Percentiles rank a stretch among this genome's conserved stretches.
These are phyloP conservation scores for Ptychoptera albimana DNA, from an alignment of 2,888 invertebrate species.

Conservation along the genomic window DNA sequence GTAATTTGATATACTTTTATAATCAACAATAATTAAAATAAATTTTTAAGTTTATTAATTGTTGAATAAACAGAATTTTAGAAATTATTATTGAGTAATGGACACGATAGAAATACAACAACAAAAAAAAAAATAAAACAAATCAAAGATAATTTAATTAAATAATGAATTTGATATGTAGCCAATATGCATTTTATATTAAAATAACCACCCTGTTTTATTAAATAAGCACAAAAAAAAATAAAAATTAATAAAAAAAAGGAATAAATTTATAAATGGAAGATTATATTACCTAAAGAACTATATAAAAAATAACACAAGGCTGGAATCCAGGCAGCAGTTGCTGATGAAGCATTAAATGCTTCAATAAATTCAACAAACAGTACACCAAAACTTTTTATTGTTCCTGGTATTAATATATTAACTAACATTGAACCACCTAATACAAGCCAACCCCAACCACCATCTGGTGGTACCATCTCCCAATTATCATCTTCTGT, in stretches of 20 bases:
- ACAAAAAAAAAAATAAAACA: too few species aligned
- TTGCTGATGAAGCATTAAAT: slow-evolving; percentile 53
- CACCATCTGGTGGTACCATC: slow-evolving; percentile 65
- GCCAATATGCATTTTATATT: too few species aligned
- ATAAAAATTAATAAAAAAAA: not conserved
- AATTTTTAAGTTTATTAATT: too few species aligned
- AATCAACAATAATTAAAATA: too few species aligned
- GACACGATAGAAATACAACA: too few species aligned
- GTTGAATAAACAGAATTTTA: too few species aligned
- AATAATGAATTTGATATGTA: too few species aligned
- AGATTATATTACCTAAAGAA: slow-evolving; percentile 59
- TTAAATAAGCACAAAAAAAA: not conserved
- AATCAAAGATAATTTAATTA: too few species aligned
- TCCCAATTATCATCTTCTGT: slow-evolving; percentile 38
- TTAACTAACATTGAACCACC: slow-evolving; percentile 65
- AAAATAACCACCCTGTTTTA: too few species aligned
- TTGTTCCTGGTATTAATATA: slow-evolving; percentile 70
- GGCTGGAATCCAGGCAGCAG: slow-evolving; percentile 73
- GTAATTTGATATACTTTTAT: too few species aligned
- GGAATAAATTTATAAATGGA: too few species aligned
- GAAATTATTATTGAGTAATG: too few species aligned
- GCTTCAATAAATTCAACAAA: slow-evolving; percentile 68
- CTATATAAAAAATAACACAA: slow-evolving; percentile 78
- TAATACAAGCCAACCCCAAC: slow-evolving; percentile 70
- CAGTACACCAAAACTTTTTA: slow-evolving; percentile 76